These are phyloP conservation scores for Thunnus maccoyii DNA, from an alignment of 2,113 vertebrate genomes.

Conservation along the genomic window DNA sequence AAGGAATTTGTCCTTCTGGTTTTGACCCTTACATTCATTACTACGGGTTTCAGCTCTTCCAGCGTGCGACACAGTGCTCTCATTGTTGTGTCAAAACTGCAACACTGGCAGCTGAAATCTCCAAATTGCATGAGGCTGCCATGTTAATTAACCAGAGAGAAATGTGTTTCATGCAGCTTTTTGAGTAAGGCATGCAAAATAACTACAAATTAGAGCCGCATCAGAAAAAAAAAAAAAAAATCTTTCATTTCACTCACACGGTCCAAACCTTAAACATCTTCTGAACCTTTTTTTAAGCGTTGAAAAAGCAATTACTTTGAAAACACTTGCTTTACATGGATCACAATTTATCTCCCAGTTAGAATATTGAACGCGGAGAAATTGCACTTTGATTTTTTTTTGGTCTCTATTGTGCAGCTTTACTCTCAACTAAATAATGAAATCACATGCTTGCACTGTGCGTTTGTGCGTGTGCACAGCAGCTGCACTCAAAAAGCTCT, in stretches of 20 bases:
- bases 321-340: conserved; percentile 2
- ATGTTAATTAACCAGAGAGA: conserved; percentile 27
- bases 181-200: conserved; percentile 26
- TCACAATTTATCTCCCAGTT: conserved; percentile 3
- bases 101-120: conserved; percentile 16
- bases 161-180: conserved; percentile 48
- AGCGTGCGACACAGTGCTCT: neutral
- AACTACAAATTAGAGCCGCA: conserved; percentile 19
- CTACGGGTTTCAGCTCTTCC: conserved; percentile 11
- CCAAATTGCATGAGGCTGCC: conserved; percentile 10
- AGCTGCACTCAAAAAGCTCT: neutral
- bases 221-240: neutral
- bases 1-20: conserved; percentile 55
- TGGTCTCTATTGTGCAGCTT: conserved; percentile 3
- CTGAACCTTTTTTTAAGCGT: neutral
- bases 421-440: neutral
- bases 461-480: neutral
- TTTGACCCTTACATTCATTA: conserved; percentile 48
- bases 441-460: conserved; percentile 11
- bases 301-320: conserved; percentile 21
- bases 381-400: conserved; percentile 35
- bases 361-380: conserved; percentile 4
- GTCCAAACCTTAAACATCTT: neutral
- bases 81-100: conserved; percentile 42
- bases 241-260: neutral